These are phyloP conservation scores for Marisa cornuarietis DNA, from an alignment of 1,140 invertebrate genomes.

Conservation along the genomic window DNA sequence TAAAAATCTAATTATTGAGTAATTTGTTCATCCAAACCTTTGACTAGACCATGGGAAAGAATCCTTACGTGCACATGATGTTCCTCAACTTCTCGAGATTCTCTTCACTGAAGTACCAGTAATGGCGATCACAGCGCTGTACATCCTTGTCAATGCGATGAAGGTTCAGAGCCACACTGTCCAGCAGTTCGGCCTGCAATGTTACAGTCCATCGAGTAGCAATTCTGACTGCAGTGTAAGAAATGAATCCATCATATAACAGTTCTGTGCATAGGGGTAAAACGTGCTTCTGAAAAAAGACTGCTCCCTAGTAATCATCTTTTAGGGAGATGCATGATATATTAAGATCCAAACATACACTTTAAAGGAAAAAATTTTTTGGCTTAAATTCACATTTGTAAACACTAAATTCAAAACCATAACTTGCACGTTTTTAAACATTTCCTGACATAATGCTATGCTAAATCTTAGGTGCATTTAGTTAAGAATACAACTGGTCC, in stretches of 20 bases:
- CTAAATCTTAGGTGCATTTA: too few relatives aligned
- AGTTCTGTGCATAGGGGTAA: too few relatives aligned
- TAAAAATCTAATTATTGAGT: not conserved
- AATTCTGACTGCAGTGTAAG: not conserved
- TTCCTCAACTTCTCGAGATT: slow-evolving; percentile 95
- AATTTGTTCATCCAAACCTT: not conserved
- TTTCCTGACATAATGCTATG: too few relatives aligned
- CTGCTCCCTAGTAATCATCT: too few relatives aligned
- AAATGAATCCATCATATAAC: not conserved
- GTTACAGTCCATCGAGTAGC: not conserved
- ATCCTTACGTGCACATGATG: slow-evolving; percentile 89
- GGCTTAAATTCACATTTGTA: too few relatives aligned
- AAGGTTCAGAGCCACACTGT: slow-evolving; percentile 88
- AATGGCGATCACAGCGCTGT: slow-evolving; percentile 92
- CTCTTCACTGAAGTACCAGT: slow-evolving; percentile 84
- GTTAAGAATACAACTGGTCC: too few relatives aligned
- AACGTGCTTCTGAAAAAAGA: not conserved
- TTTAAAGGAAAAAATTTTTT: too few relatives aligned
- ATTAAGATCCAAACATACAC: too few relatives aligned
- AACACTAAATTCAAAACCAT: too few relatives aligned
- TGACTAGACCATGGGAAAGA: not conserved
- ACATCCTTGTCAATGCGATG: slow-evolving; percentile 97
- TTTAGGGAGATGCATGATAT: too few relatives aligned
- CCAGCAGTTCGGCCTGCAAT: slow-evolving; percentile 80
- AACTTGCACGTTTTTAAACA: too few relatives aligned